phyloP scores from a whole-genome alignment of 2,888 invertebrate species.

The Nowickia ferox region DNA sequence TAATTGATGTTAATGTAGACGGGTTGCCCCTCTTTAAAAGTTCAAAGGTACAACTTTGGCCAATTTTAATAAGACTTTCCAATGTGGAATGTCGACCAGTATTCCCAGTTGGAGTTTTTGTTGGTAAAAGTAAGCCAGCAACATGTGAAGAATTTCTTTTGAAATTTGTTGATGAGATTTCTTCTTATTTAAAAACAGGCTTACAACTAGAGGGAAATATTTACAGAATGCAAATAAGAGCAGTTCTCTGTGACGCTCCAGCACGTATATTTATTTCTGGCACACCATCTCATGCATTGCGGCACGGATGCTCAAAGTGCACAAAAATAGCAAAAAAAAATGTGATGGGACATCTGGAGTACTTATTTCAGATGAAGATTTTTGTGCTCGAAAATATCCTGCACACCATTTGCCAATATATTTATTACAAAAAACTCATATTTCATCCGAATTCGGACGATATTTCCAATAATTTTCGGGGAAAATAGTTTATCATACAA shows the following conservation, averaged over 20 bases:
- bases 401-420: conserved; percentile 7
- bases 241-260: conserved; percentile 21
- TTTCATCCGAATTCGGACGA: conserved; percentile 15
- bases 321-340: conserved; percentile 22
- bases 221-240: not conserved
- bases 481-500: conserved; percentile 35
- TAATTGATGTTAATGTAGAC: conserved; percentile 14
- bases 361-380: conserved; percentile 47
- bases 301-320: conserved; percentile 34
- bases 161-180: conserved; percentile 40
- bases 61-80: conserved; percentile 36
- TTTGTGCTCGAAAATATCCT: conserved; percentile 37
- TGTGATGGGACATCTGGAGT: too few species aligned
- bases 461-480: conserved; percentile 42
- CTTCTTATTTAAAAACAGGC: conserved; percentile 18
- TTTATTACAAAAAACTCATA: conserved; percentile 28
- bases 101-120: conserved; percentile 54
- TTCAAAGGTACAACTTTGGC: conserved; percentile 32
- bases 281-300: conserved; percentile 30
- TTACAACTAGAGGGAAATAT: not conserved
- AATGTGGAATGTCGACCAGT: conserved; percentile 39
- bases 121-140: conserved; percentile 51
- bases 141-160: conserved; percentile 39
- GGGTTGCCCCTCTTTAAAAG: conserved; percentile 11
- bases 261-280: conserved; percentile 19